Evolutionary conservation across 2,888 invertebrate genomes (phyloP).

Genomic region (Aradus depressus): DNA sequence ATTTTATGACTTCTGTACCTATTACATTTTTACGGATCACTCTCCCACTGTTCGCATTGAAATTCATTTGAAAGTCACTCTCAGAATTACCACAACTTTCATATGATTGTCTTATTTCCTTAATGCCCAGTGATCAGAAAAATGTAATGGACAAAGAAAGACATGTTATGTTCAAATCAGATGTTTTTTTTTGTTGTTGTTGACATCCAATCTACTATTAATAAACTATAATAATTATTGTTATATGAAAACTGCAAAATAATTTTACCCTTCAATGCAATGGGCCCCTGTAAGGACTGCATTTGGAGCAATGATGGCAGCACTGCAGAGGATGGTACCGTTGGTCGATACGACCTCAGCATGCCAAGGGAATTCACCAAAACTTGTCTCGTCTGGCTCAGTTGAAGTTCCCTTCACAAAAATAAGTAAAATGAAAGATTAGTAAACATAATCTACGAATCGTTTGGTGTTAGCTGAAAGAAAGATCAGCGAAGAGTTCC

Average conservation of each 20-base stretch:
- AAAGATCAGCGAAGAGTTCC: no score
- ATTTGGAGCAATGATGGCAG: slow-evolving; percentile 61
- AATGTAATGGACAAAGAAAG: no score
- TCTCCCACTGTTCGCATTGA: no score
- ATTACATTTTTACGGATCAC: no score
- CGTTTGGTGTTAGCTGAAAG: neutral
- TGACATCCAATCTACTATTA: no score
- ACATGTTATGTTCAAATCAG: no score
- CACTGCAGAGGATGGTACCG: slow-evolving; percentile 64
- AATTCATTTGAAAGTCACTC: no score
- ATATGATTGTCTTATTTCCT: no score
- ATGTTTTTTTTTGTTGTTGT: no score
- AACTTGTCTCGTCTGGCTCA: slow-evolving; percentile 46
- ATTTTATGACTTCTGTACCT: no score
- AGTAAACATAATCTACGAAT: slow-evolving; percentile 4
- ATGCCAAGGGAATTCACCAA: slow-evolving; percentile 80
- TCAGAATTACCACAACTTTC: no score
- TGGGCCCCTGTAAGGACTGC: slow-evolving; percentile 68
- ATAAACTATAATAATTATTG: neutral
- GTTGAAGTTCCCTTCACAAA: slow-evolving; percentile 16
- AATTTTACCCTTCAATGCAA: slow-evolving; percentile 61
- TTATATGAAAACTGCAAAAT: neutral
- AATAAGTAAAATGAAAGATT: neutral
- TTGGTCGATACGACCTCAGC: slow-evolving; percentile 65
- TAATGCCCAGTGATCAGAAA: no score